Base-by-base conservation (phyloP, 2,888 invertebrate species). In the Keiferia lycopersicella region DNA sequence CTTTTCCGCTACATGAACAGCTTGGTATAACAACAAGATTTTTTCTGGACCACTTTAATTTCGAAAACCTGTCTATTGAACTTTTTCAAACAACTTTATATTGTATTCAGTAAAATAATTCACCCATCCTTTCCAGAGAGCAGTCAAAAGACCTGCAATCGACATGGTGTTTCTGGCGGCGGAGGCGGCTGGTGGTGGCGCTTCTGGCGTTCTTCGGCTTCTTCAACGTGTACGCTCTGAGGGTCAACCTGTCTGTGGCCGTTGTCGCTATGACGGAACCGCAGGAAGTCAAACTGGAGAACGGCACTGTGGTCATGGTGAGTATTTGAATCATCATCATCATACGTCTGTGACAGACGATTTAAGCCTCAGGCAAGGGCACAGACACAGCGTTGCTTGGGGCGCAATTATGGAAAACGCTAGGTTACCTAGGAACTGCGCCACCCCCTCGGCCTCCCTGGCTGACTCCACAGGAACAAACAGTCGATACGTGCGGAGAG, bases 231-330 rank as follows among this genome's bases (percentile, higher is more conserved):
- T 97, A 97, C 82, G 94, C 96, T 4, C 86, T 97, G 66, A 92
- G 97, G 50, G 97, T 97, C 6, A 98, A 98, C 88, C 92, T 98
- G 69, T 98, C 97, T 70, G 96, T 98, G 16, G 98, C 97, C 3
- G 96, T 98, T 71, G 97, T 98, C 53, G 97, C 97, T 68, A 98
- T 98, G 98, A 97, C 96, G 0, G 94, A 95, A 75, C 93, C 95
- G 26, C 89, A 93, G 66, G 94, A 93, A 59, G 92, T 93, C 4
- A 86, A 88, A 50, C 86, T 94, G 64, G 93, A 92, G 0, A 93
- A 95, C 72, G 96, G 96, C n/a, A 94, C 93, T 0, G 79, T 92
- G 57, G 88, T 91, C 63, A 83, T 86, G 72, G 94, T 94, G 78
- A 93, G 93, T 86, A 57, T 38, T 45, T 30, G 30, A 2, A 30